Conservation (phyloP, 2,888 invertebrate genomes). For the Mythimna pallens region DNA sequence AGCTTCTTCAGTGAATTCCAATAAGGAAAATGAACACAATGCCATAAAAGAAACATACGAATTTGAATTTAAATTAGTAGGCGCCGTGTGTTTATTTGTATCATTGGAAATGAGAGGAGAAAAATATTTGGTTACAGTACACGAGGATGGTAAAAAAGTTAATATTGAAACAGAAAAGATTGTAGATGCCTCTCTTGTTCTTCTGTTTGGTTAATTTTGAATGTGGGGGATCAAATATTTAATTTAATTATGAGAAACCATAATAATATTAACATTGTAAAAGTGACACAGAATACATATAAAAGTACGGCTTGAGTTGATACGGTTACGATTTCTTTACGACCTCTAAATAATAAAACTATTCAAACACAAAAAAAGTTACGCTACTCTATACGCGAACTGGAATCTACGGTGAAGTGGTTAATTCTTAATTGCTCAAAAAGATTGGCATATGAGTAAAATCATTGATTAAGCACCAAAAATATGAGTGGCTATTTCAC, state of each 20-base stretch:
- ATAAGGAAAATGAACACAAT: constrained; percentile 6
- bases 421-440: no score
- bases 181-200: no score
- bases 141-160: background rate
- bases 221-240: background rate
- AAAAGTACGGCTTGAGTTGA: no score
- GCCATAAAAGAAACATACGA: constrained; percentile 14
- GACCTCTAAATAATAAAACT: no score
- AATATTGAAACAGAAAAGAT: background rate
- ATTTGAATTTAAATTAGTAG: constrained; percentile 14
- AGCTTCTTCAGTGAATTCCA: background rate
- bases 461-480: no score
- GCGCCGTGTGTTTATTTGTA: constrained; percentile 1
- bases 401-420: no score
- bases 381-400: no score
- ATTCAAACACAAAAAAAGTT: background rate
- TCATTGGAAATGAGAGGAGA: background rate
- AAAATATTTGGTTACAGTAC: background rate
- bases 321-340: no score
- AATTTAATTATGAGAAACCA: background rate
- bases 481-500: no score
- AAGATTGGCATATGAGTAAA: no score
- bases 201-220: background rate
- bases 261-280: no score
- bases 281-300: no score